Evolutionary conservation across 2,888 invertebrate species (phyloP), one percentile per base, ranked within the genome.

Genomic region (Polylopha cassiicola): DNA sequence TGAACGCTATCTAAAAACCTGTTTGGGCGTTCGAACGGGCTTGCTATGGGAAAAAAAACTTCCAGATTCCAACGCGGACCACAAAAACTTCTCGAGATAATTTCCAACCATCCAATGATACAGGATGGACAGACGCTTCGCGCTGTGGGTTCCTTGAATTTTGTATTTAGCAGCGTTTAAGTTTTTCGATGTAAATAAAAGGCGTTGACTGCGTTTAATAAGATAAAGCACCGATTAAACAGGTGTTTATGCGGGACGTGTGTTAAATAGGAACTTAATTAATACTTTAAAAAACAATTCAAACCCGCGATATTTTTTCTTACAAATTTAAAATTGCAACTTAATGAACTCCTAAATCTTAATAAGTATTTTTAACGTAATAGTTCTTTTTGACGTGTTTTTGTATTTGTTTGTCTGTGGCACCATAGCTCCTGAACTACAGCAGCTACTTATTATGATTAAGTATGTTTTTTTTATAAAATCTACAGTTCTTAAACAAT

Each of bases 1-100:
- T 65, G 76, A 73, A 74, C 79, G 79, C 81, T 84, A 82, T 82
- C 84, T 81, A 75, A 82, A 81, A 85, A 84, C 85, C 82, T 72
- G 84, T 85, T 84, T 76, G 70, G 77, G 70, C 69, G 68, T 74
- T 68, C 72, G 71, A 75, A 72, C 73, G 73, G 71, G 65, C 66
- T 70, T 58, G 65, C 66, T 68, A 73, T 77, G 78, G 76, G 73
- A 74, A 82, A 85, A 74, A 73, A 82, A 77, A 65, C 62, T 70
- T 64, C 75, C 76, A 80, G 80, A 84, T 84, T 84, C 84, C 85
- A 67, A 79, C 72, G 81, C 73, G 70, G 72, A 72, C 79, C 77
- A 81, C 81, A 84, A 85, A 84, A 84, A 85, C 78, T 66, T 73
- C 63, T 75, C 64, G 67, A 80, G 81, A 82, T 84, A 77, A 85